Conservation (phyloP, 2,888 invertebrate genomes). For the Lepidocyrtoides sp. region DNA sequence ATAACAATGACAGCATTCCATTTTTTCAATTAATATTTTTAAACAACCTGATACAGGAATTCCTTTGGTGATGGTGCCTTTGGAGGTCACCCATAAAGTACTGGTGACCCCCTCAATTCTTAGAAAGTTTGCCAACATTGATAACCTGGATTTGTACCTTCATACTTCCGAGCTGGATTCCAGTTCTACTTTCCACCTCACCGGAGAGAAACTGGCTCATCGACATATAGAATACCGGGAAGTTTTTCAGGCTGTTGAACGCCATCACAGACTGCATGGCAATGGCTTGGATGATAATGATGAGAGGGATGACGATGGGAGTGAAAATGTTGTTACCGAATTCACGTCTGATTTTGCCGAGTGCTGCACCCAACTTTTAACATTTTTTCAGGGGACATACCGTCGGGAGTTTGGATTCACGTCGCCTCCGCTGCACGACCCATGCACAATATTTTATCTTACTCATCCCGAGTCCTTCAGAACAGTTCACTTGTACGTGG, state of each 20-base stretch:
- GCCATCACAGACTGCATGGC: too few species aligned
- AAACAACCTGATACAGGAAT: slow-evolving; percentile 64
- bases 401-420: slow-evolving; percentile 73
- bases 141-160: not conserved
- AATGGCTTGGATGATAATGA: too few species aligned
- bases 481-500: slow-evolving; percentile 65
- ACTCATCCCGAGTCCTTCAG: slow-evolving; percentile 71
- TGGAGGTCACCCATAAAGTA: slow-evolving; percentile 79
- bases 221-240: slow-evolving; percentile 71
- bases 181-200: not conserved
- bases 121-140: slow-evolving; percentile 65
- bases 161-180: not conserved
- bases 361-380: slow-evolving; percentile 73
- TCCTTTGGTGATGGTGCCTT: slow-evolving; percentile 79
- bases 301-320: too few species aligned
- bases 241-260: slow-evolving; percentile 25
- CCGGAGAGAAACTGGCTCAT: slow-evolving; percentile 13
- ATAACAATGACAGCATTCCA: too few species aligned
- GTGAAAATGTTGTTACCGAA: not conserved
- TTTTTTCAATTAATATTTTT: too few species aligned
- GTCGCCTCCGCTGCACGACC: slow-evolving; percentile 81
- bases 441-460: slow-evolving; percentile 77
- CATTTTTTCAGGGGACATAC: slow-evolving; percentile 77
- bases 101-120: slow-evolving; percentile 68
- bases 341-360: slow-evolving; percentile 72